phyloP scores from a whole-genome alignment of 2,797 vertebrate species.

The Clarias laeviceps region DNA sequence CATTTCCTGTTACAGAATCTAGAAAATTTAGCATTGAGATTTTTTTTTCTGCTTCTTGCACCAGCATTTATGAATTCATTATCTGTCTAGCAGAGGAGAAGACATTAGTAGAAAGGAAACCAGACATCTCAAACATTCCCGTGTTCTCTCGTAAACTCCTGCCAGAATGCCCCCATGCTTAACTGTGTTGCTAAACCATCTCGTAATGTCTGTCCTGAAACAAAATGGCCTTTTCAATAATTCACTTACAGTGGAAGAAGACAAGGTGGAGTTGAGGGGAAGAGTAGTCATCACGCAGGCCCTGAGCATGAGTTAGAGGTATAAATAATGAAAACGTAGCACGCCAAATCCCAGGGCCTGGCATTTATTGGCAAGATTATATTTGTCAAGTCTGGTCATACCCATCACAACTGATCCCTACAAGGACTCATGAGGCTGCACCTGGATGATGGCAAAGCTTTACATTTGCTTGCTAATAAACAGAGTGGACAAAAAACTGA shows the following conservation, averaged over 20 bases:
- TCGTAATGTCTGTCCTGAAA: slow-evolving; percentile 41
- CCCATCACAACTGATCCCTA: slow-evolving; percentile 3
- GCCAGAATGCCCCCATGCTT: not conserved
- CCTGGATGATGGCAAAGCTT: not conserved
- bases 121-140: not conserved
- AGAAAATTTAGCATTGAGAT: slow-evolving; percentile 26
- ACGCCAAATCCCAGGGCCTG: slow-evolving; percentile 43
- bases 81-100: not conserved
- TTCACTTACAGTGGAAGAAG: slow-evolving; percentile 42
- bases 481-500: not conserved
- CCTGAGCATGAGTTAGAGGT: slow-evolving; percentile 37
- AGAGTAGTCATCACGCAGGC: slow-evolving; percentile 5
- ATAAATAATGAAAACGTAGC: slow-evolving; percentile 57
- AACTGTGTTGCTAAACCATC: slow-evolving; percentile 41
- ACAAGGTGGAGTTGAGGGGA: slow-evolving; percentile 26
- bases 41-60: not conserved
- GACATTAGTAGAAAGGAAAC: not conserved
- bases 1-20: slow-evolving; percentile 43
- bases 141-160: slow-evolving; percentile 2
- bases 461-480: not conserved
- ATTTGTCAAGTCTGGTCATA: slow-evolving; percentile 41
- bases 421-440: not conserved
- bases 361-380: slow-evolving; percentile 49
- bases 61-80: slow-evolving; percentile 11
- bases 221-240: slow-evolving; percentile 56